Evolutionary conservation across 2,113 vertebrate species (phyloP).

Genomic region (Alectura lathami): DNA sequence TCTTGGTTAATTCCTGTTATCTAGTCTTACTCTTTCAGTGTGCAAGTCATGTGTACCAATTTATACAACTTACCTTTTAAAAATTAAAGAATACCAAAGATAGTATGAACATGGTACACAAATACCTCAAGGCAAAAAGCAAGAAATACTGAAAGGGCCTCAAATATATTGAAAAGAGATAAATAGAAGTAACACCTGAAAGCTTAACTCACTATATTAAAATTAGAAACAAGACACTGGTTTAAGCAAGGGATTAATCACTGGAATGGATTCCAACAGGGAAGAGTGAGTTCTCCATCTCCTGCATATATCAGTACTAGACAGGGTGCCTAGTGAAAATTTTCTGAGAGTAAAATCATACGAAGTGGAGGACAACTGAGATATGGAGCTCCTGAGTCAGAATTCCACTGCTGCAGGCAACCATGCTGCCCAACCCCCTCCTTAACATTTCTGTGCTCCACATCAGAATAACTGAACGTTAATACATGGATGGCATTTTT

Average conservation of each 20-base stretch:
- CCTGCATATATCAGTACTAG: not conserved
- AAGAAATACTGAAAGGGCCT: not conserved
- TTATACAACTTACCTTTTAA: not conserved
- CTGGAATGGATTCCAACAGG: not conserved
- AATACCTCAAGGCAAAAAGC: not conserved
- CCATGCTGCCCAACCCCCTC: not conserved
- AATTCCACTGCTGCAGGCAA: not conserved
- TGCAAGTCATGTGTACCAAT: not conserved
- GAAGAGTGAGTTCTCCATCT: not conserved
- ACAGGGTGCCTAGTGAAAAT: not conserved
- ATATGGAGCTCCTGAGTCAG: not conserved
- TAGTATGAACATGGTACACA: not conserved
- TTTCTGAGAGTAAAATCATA: not conserved
- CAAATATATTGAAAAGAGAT: not conserved
- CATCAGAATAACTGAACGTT: not conserved
- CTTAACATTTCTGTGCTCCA: not conserved
- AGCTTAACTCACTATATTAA: not conserved
- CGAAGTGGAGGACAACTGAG: not conserved
- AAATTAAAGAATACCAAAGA: not conserved
- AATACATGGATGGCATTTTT: not conserved
- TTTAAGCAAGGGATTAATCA: not conserved
- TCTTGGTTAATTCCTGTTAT: not conserved
- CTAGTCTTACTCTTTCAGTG: not conserved
- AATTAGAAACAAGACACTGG: not conserved
- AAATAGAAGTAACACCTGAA: not conserved